Base-by-base conservation (phyloP, 1,140 invertebrate species). In the Wasmannia auropunctata region DNA sequence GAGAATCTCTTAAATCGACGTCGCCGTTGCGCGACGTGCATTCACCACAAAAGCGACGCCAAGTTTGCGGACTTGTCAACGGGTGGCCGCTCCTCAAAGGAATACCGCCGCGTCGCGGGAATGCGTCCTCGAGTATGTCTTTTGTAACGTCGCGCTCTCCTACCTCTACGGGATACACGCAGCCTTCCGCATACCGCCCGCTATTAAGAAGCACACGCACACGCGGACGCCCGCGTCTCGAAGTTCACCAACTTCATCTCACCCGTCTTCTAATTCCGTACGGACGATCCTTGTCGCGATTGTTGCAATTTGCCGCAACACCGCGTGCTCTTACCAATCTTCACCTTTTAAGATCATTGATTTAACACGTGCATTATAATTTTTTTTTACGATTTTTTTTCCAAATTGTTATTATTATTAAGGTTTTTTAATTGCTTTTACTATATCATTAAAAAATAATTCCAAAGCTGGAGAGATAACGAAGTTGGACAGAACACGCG, bases 41-140 rank as follows among this genome's bases (percentile, higher is more conserved):
- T 87, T n/a, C 86, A 80, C 84, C 63, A 63, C 56, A 85, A 86
- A 81, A 84, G 84, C 60, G 72, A 63, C 74, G 60, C 56, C 58
- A 74, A 77, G 87, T 75, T 86, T 83, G 31, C 70, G 77, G 69
- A 84, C 87, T 83, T 83, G 86, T 88, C 86, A 75, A 79, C 87
- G 72, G 40, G 84, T 86, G 79, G 69, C 43, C 86, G 76, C 56
- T 72, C 56, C 84, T 83, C 87, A 90, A 86, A 90, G 79, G 87
- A 89, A 91, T 88, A 87, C 86, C 86, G 81, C 65, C 72, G 83
- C 83, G 67, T 86, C 83, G 22, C 86, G 74, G 86, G 83, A 86
- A 87, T 87, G 86, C 56, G 83, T 87, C 43, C 80, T 75, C 54
- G 70, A 87, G 62, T 49, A 70, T 54, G 70, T 76, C 81, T 87